Conservation (phyloP, 2,797 vertebrate species). For the Chaunax sp. region DNA sequence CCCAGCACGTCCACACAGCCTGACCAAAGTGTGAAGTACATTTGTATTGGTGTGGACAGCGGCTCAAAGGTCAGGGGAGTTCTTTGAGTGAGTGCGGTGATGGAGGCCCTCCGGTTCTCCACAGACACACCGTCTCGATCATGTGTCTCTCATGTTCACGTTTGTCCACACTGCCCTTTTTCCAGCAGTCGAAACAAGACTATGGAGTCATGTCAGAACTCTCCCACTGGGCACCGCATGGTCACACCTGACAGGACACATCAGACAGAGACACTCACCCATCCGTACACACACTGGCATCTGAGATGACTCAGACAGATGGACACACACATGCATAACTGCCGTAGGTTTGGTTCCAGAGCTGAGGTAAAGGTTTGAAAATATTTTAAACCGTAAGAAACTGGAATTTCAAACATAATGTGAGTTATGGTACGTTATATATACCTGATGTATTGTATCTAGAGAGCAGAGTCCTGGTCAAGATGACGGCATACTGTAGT, state of each 20-base stretch:
- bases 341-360: no score
- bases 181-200: slow-evolving; percentile 24
- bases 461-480: no score
- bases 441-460: no score
- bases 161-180: slow-evolving; percentile 17
- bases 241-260: slow-evolving; percentile 67
- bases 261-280: slow-evolving; percentile 47
- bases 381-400: no score
- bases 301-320: no score
- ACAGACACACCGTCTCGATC: slow-evolving; percentile 17
- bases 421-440: no score
- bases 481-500: no score
- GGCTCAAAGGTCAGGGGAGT: slow-evolving; percentile 19
- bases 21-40: slow-evolving; percentile 21
- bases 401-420: no score
- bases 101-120: slow-evolving; percentile 28
- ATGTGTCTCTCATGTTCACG: slow-evolving; percentile 12
- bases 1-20: not conserved
- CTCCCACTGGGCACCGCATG: slow-evolving; percentile 51
- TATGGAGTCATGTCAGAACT: slow-evolving; percentile 53
- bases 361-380: no score
- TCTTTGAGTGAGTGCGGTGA: slow-evolving; percentile 22
- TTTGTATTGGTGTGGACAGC: slow-evolving; percentile 31
- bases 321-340: slow-evolving; percentile 13
- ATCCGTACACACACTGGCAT: slow-evolving; percentile 14